A percentile compares a stretch with the other conserved stretches of the same genome.
Conservation (phyloP, 2,888 invertebrate species). For the Erebia epiphron region DNA sequence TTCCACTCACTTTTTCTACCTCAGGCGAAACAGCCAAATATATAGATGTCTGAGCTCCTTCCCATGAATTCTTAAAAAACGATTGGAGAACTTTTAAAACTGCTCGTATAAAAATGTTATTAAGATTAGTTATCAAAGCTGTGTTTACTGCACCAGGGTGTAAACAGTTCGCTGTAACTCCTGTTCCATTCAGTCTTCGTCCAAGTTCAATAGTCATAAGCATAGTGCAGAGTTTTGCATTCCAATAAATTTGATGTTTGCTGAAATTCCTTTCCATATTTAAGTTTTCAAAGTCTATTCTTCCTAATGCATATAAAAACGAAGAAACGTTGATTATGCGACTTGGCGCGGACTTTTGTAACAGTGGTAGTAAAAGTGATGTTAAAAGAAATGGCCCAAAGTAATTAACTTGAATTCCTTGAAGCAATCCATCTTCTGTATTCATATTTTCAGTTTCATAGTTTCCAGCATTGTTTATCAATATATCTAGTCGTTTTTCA, state of each 20-base stretch:
- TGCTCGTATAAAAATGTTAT: slow-evolving; percentile 44
- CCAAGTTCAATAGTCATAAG: slow-evolving; percentile 85
- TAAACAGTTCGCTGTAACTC: slow-evolving; percentile 89
- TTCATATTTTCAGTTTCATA: slow-evolving; percentile 57
- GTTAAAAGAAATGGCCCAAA: slow-evolving; percentile 87
- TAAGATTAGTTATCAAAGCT: slow-evolving; percentile 79
- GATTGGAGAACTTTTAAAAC: slow-evolving; percentile 62
- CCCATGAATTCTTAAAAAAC: slow-evolving; percentile 56
- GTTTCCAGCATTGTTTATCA: slow-evolving; percentile 84
- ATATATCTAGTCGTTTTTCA: slow-evolving; percentile 76
- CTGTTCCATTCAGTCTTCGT: slow-evolving; percentile 85
- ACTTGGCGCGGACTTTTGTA: slow-evolving; percentile 51
- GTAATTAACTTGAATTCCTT: slow-evolving; percentile 82
- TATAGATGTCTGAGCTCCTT: slow-evolving; percentile 79
- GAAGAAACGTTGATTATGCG: slow-evolving; percentile 60
- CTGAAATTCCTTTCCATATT: slow-evolving; percentile 37
- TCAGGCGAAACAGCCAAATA: slow-evolving; percentile 80
- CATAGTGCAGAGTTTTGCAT: slow-evolving; percentile 82
- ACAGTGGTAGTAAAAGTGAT: slow-evolving; percentile 77
- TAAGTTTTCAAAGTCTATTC: slow-evolving; percentile 45
- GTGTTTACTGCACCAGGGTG: slow-evolving; percentile 92
- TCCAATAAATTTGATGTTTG: slow-evolving; percentile 28
- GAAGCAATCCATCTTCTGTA: slow-evolving; percentile 84
- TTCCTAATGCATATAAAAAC: slow-evolving; percentile 47
- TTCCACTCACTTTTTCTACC: slow-evolving; percentile 82